A percentile compares a stretch with the other conserved stretches of the same genome.
Evolutionary conservation across 2,797 vertebrate genomes (phyloP).

Genomic region (Ateles fusciceps): DNA sequence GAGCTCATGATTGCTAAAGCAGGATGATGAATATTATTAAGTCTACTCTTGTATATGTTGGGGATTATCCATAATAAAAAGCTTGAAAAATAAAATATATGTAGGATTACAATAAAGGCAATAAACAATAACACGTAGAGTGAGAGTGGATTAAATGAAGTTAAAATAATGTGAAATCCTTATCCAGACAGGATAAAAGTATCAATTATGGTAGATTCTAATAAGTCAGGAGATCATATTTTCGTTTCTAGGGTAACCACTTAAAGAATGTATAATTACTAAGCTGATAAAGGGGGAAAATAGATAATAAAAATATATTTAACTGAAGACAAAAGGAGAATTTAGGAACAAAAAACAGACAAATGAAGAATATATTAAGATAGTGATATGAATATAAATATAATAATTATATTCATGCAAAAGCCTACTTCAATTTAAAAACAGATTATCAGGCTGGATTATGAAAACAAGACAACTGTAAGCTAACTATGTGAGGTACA

Average conservation of each 20-base stretch:
- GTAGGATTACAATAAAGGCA: neutral
- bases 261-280: slow-evolving; percentile 8
- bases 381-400: slow-evolving; percentile 10
- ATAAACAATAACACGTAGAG: neutral
- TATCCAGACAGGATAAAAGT: neutral
- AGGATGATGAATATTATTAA: neutral
- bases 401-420: neutral
- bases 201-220: slow-evolving; percentile 2
- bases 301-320: neutral
- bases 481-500: neutral
- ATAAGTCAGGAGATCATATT: neutral
- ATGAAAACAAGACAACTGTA: neutral
- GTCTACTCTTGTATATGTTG: neutral
- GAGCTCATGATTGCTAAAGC: neutral
- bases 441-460: neutral
- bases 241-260: neutral
- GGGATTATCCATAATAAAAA: neutral
- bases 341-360: neutral
- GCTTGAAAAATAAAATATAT: neutral
- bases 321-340: neutral
- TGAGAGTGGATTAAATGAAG: neutral
- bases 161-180: neutral
- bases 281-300: neutral
- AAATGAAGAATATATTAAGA: slow-evolving; percentile 12
- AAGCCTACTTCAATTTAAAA: neutral